phyloP scores from a whole-genome alignment of 23 tunicate genomes.

The Clavelina lepadiformis region DNA sequence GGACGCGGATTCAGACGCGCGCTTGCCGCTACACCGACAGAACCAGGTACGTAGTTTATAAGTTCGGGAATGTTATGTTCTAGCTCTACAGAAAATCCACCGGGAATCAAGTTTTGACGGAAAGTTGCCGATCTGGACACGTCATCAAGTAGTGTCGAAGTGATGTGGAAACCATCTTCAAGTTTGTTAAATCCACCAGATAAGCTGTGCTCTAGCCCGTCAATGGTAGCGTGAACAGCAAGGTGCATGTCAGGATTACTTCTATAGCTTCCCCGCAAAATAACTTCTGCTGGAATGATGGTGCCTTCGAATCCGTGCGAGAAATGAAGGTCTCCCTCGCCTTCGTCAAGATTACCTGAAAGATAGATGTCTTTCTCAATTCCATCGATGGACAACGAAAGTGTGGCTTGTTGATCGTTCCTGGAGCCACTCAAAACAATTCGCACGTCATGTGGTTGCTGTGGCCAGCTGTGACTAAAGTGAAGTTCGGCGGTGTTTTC shows the following conservation, averaged over 20 bases:
- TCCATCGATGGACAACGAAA: slow-evolving; percentile 26
- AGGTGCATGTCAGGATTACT: slow-evolving; percentile 29
- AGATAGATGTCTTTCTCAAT: slow-evolving; percentile 12
- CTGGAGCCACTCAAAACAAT: slow-evolving; percentile 3
- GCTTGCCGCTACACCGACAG: slow-evolving; percentile 34
- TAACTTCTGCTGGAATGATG: slow-evolving; percentile 1
- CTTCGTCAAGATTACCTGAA: slow-evolving; percentile 13
- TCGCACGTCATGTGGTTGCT: slow-evolving; percentile 4
- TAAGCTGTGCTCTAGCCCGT: slow-evolving; percentile 18
- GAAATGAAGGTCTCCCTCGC: slow-evolving; percentile 6
- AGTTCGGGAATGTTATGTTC: slow-evolving; percentile 54
- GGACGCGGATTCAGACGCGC: slow-evolving; percentile 16
- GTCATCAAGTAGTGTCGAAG: slow-evolving; percentile 33
- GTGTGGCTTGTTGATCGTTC: slow-evolving; percentile 1
- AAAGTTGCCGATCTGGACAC: slow-evolving; percentile 33
- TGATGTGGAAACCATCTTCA: slow-evolving; percentile 39
- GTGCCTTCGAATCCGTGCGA: slow-evolving; percentile 26
- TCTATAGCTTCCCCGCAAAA: slow-evolving; percentile 21
- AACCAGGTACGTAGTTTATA: slow-evolving; percentile 13
- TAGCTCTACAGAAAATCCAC: slow-evolving; percentile 33
- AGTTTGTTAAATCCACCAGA: slow-evolving; percentile 25
- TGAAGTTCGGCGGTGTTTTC: slow-evolving; percentile 14
- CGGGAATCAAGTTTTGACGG: slow-evolving; percentile 13
- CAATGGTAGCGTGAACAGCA: slow-evolving; percentile 20
- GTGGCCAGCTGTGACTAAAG: slow-evolving; percentile 18